A percentile compares a stretch with the other conserved stretches of the same genome.
Evolutionary conservation across 2,797 vertebrate species (phyloP).

Genomic region (Eidolon dupreanum): DNA sequence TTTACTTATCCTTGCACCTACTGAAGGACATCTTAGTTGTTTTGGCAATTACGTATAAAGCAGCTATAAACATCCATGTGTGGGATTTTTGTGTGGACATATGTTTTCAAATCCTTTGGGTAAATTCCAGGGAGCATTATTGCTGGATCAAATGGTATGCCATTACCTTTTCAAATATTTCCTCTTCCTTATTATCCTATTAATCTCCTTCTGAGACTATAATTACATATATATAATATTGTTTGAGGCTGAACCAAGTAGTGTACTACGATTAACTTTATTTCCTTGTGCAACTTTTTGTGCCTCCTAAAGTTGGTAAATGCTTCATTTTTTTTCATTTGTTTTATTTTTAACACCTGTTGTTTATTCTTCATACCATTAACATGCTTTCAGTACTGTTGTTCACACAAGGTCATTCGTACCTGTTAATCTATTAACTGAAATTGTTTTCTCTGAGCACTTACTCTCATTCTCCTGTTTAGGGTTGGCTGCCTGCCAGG

Average conservation of each 20-base stretch:
- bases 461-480: neutral
- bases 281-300: neutral
- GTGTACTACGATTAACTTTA: neutral
- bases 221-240: neutral
- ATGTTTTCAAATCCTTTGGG: neutral
- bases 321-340: neutral
- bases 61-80: neutral
- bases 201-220: neutral
- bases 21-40: neutral
- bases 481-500: neutral
- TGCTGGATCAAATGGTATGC: neutral
- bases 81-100: neutral
- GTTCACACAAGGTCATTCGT: neutral
- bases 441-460: neutral
- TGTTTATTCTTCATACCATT: constrained; percentile 7
- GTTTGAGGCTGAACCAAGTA: neutral
- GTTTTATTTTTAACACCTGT: constrained; percentile 3
- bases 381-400: neutral
- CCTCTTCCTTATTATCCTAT: neutral
- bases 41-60: neutral
- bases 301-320: neutral
- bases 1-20: neutral
- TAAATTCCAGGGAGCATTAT: neutral
- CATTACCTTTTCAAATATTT: neutral
- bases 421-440: neutral